These are phyloP conservation scores for Halcyon smyrnensis DNA, from an alignment of 2,797 vertebrate genomes.

Conservation along the genomic window DNA sequence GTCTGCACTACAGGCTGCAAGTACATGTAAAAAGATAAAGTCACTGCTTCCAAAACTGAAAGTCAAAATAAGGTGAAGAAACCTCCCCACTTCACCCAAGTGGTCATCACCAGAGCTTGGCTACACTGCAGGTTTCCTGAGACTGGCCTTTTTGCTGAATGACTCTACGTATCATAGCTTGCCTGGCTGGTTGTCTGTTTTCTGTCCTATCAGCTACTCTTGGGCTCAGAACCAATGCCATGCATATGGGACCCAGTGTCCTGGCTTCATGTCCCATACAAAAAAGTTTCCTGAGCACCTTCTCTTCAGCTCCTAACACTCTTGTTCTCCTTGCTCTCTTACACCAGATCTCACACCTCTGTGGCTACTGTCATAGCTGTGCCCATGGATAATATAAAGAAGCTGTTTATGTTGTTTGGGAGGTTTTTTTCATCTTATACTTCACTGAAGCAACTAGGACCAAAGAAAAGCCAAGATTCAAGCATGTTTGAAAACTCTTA, in stretches of 20 bases:
- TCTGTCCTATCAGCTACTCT: background rate
- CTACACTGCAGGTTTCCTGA: background rate
- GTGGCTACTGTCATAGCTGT: background rate
- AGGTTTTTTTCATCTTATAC: background rate
- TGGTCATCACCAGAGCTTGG: background rate
- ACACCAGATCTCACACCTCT: background rate
- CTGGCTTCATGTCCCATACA: background rate
- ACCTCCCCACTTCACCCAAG: rapidly evolving
- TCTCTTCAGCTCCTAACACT: background rate
- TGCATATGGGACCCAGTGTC: rapidly evolving
- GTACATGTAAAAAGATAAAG: background rate
- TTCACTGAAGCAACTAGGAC: background rate
- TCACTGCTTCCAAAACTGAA: background rate
- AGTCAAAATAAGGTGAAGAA: background rate
- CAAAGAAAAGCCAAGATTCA: background rate
- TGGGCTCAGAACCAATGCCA: background rate
- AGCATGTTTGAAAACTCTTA: background rate
- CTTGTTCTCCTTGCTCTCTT: background rate
- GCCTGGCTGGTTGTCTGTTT: background rate
- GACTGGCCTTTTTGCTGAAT: background rate
- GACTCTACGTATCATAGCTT: rapidly evolving
- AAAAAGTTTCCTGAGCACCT: background rate
- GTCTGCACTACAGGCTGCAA: background rate
- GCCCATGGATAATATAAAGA: background rate
- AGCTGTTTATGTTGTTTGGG: background rate